Evolutionary conservation across 2,797 vertebrate genomes (phyloP), one percentile per base, ranked within the genome.

Genomic region (Austrolebias charrua): DNA sequence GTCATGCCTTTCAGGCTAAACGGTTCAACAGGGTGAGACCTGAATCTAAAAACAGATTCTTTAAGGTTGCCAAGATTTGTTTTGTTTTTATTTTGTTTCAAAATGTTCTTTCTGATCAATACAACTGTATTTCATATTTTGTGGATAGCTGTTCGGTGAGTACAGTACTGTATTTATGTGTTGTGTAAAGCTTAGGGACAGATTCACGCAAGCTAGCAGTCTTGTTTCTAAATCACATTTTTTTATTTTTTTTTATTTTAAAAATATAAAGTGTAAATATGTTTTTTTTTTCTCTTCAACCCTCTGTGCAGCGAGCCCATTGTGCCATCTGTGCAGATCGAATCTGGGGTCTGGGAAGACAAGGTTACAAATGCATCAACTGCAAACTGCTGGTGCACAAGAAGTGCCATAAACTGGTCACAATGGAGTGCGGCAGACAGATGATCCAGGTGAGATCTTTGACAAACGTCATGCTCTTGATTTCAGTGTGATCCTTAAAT

Each of bases 381-480:
- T 99, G 98, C 90, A 99, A 99, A 82, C 95, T 99, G 66, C 92
- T 99, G 48, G 97, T 99, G 59, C 97, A 99, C 88, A 99, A 99
- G 89, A 98, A 98, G 86, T 99, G 97, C 85, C 97, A 99, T 88
- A 99, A 99, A 78, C 91, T 99, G 62, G 97, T 97, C 68, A 96
- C 82, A 2, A 78, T 89, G 62, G 97, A 98, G 71, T 99, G 97
- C 67, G 96, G 95, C 53, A 87, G 96, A 46, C 95, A 93, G 42
- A 79, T 93, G 71, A 87, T 89, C 38, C 90, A 90, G 87, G 92
- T 93, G 74, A 87, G 80, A 11, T 9, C 58, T 43, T 52, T 16
- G 35, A 47, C 7, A 15, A 33, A 63, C 38, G 33, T 33, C 24
- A 9, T 6, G 28, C 20, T 62, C 38, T 35, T 61, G 28, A 29